Evolutionary conservation across 2,113 vertebrate species (phyloP), one percentile per base, ranked within the genome.

Genomic region (Willisornis vidua): DNA sequence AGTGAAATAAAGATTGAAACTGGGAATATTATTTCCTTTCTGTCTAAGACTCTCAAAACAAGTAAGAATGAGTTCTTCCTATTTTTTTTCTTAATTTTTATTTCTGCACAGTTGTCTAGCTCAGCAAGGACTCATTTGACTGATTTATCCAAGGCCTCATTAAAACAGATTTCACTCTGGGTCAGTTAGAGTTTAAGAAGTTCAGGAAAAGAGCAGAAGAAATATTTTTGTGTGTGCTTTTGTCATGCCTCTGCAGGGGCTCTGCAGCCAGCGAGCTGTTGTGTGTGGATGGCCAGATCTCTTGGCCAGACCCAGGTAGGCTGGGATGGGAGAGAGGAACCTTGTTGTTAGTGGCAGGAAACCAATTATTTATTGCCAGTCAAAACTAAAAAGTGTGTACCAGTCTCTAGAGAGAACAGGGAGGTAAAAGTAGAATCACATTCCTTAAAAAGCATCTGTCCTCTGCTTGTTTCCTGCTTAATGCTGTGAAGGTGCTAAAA

Each of bases 141-240:
- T 87, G 72, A 41, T 90, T 91, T 93, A 76, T 83, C 59, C 1
- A 23, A 94, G 83, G 66, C 67, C 52, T 67, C 74, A 75, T 89
- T 87, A 93, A 94, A 95, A 95, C 85, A 82, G 61, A 68, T 95
- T 96, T 94, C 76, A 83, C 65, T 92, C 51, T 91, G 88, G 88
- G 74, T 96, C 90, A 95, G 49, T 80, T 87, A 35, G 81, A 96
- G 85, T 94, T 97, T 85, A 93, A 93, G 72, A 92, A 93, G 86
- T 95, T 89, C 80, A 87, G 88, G 87, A 96, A 92, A 74, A 90
- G 52, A 90, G 72, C 87, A 93, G 80, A 89, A 93, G 63, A 85
- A 95, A 93, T 89, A 92, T 75, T 96, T 90, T 80, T 12, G 5
- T 92, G 33, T 71, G 48, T 59, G 45, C 92, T 87, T 92, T 89